phyloP scores from a whole-genome alignment of 2,888 invertebrate genomes.

The Epirrita christyi region DNA sequence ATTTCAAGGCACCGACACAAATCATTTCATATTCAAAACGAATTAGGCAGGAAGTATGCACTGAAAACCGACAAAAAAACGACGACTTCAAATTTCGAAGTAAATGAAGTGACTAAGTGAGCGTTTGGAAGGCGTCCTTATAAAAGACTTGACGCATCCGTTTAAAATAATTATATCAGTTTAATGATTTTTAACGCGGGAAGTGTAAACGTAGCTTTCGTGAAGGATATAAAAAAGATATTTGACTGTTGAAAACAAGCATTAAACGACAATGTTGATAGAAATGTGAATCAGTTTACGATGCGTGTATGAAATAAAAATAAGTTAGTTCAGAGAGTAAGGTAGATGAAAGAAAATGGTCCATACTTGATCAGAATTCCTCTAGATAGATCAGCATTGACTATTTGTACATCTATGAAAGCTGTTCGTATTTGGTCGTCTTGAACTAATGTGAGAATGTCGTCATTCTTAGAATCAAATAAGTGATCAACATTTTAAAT shows the following conservation, averaged over 20 bases:
- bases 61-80: slow-evolving; percentile 42
- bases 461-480: no score
- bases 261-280: slow-evolving; percentile 42
- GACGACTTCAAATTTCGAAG: slow-evolving; percentile 50
- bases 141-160: slow-evolving; percentile 39
- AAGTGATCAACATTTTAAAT: no score
- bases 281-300: slow-evolving; percentile 33
- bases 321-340: background rate
- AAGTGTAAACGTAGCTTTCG: slow-evolving; percentile 49
- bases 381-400: background rate
- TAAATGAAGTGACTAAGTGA: slow-evolving; percentile 67
- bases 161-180: slow-evolving; percentile 31
- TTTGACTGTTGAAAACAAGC: slow-evolving; percentile 44
- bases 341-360: background rate
- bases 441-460: no score
- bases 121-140: slow-evolving; percentile 54
- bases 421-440: no score
- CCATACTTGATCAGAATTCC: background rate
- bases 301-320: slow-evolving; percentile 32
- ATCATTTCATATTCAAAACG: slow-evolving; percentile 59
- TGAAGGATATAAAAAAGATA: slow-evolving; percentile 45
- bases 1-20: slow-evolving; percentile 54
- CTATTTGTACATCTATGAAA: no score
- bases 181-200: slow-evolving; percentile 43
- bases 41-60: slow-evolving; percentile 55